Evolutionary conservation across 30 jellyfish, hydroid and myxozoan species (phyloP).

Genomic region (Aurelia sp.): DNA sequence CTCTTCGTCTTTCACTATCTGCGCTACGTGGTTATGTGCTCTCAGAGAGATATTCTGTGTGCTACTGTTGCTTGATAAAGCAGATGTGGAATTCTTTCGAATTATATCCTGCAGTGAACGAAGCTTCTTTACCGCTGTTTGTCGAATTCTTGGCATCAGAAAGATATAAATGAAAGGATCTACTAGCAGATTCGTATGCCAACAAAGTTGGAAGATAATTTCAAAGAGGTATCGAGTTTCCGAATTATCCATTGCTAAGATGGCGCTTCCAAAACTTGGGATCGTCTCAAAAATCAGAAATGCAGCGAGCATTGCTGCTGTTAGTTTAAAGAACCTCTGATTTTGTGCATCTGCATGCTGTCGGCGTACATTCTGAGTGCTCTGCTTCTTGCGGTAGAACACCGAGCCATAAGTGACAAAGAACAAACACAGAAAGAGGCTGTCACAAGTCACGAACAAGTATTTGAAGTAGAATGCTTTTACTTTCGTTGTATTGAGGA

Average conservation of each 20-base stretch:
- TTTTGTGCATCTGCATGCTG: background rate
- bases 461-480: background rate
- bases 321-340: slow-evolving; percentile 8
- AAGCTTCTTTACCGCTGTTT: too few species aligned
- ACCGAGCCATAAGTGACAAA: background rate
- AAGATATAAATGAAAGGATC: slow-evolving; percentile 19
- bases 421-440: background rate
- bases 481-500: background rate
- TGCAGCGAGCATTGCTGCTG: slow-evolving; percentile 1
- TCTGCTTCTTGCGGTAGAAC: slow-evolving; percentile 1
- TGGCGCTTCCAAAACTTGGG: slow-evolving; percentile 7
- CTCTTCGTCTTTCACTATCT: too few species aligned
- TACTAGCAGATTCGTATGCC: slow-evolving; percentile 24
- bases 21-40: too few species aligned
- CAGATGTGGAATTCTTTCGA: too few species aligned
- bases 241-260: background rate
- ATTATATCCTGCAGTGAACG: too few species aligned
- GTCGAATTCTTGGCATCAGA: slow-evolving; percentile 8
- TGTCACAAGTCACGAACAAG: slow-evolving; percentile 24
- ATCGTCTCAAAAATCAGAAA: slow-evolving; percentile 11
- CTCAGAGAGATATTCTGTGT: too few species aligned
- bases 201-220: background rate
- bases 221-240: background rate
- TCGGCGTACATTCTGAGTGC: background rate
- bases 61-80: too few species aligned